Conservation (phyloP, 2,113 vertebrate species). For the Laterallus jamaicensis region DNA sequence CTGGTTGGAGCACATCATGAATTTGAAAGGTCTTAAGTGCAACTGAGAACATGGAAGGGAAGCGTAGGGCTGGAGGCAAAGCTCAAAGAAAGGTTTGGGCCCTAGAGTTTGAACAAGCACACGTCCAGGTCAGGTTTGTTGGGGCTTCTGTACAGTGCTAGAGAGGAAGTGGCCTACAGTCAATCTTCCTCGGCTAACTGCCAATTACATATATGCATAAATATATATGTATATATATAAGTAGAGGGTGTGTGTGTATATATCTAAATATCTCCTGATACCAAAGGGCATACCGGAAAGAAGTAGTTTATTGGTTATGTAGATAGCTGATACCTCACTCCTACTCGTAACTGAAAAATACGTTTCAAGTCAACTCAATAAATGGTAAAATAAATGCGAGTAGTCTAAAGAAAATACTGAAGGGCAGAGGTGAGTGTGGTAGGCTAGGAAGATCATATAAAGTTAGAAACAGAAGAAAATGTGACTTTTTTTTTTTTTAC, state of each 20-base stretch:
- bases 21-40: neutral
- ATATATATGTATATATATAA: too few relatives aligned
- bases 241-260: neutral
- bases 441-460: neutral
- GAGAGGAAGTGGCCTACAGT: neutral
- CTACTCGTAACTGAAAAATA: neutral
- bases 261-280: neutral
- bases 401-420: neutral
- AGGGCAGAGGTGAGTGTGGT: neutral
- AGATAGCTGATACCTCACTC: neutral
- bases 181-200: neutral
- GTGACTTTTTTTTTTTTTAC: neutral
- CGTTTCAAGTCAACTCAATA: neutral
- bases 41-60: neutral
- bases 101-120: neutral
- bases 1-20: neutral
- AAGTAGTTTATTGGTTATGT: neutral
- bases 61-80: neutral
- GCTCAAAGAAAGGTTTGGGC: neutral
- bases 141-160: neutral
- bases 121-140: neutral
- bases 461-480: neutral
- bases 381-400: neutral
- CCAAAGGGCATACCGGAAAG: neutral
- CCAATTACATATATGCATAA: neutral